These are phyloP conservation scores for Timema cristinae DNA, from an alignment of 2,888 invertebrate genomes.

Conservation along the genomic window DNA sequence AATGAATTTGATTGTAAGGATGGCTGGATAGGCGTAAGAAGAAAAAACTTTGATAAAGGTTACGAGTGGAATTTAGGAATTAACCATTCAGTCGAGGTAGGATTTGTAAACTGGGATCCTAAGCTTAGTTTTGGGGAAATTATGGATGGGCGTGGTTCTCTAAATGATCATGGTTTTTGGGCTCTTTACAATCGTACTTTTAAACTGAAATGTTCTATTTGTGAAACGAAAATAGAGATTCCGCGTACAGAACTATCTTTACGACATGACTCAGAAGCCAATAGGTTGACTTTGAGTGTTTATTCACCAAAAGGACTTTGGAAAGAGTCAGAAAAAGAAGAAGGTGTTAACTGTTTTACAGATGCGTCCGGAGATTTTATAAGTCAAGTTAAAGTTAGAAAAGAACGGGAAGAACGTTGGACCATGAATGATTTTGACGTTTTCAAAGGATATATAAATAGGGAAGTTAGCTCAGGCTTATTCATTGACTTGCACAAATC, in stretches of 20 bases:
- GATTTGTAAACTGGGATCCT: conserved; percentile 4
- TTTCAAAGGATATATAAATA: conserved; percentile 35
- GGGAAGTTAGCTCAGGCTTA: conserved; percentile 19
- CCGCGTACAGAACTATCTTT: conserved; percentile 1
- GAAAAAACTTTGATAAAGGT: background rate
- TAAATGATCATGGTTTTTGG: background rate
- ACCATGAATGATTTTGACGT: conserved; percentile 26
- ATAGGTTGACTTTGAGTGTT: conserved; percentile 44
- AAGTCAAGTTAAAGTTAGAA: conserved; percentile 47
- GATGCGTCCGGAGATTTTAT: conserved; percentile 53
- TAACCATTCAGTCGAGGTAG: background rate
- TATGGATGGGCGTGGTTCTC: background rate
- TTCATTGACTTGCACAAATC: conserved; percentile 39
- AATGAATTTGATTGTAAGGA: background rate
- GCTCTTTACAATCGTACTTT: too few relatives aligned
- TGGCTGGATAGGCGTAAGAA: conserved; percentile 3
- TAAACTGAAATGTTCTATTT: too few relatives aligned
- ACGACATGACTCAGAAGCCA: conserved; percentile 4
- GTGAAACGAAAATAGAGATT: too few relatives aligned
- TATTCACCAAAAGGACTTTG: conserved; percentile 55
- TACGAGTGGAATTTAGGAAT: background rate
- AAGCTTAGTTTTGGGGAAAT: too few relatives aligned
- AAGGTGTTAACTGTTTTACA: conserved; percentile 58
- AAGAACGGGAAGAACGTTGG: conserved; percentile 38
- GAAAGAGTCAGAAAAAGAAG: conserved; percentile 47